phyloP scores from a whole-genome alignment of 2,888 invertebrate species.

The Drosophila diplacantha region DNA sequence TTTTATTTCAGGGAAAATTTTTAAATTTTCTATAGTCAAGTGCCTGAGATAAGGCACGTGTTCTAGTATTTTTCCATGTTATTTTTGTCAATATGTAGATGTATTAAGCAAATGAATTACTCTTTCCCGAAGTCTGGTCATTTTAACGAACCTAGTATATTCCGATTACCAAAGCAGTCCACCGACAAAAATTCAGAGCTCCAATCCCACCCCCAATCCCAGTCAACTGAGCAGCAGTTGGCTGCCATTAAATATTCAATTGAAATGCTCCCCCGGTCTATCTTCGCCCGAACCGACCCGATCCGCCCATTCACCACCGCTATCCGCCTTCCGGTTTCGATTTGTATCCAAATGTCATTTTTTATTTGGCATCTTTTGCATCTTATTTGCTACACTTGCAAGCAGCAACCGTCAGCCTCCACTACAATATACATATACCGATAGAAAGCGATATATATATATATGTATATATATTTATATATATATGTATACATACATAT shows the following conservation, averaged over 20 bases:
- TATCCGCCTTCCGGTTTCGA: slow-evolving; percentile 48
- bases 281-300: slow-evolving; percentile 3
- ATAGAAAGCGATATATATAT: slow-evolving; percentile 35
- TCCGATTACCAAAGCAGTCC: slow-evolving; percentile 1
- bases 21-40: neutral
- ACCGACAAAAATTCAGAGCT: neutral
- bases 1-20: neutral
- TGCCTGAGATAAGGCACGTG: neutral
- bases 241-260: slow-evolving; percentile 72
- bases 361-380: slow-evolving; percentile 69
- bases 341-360: slow-evolving; percentile 74
- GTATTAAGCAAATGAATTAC: neutral
- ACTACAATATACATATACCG: slow-evolving; percentile 20
- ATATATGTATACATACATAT: slow-evolving; percentile 8
- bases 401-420: slow-evolving; percentile 32
- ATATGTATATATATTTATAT: neutral
- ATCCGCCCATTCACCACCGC: slow-evolving; percentile 14
- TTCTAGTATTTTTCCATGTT: neutral
- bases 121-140: neutral
- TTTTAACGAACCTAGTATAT: slow-evolving; percentile 1
- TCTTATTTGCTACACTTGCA: slow-evolving; percentile 71
- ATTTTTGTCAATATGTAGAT: neutral
- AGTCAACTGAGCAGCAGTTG: slow-evolving; percentile 59
- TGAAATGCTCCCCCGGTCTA: slow-evolving; percentile 49
- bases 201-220: slow-evolving; percentile 1